Percentiles rank a stretch among this genome's conserved stretches.
These are phyloP conservation scores for Saccostrea echinata DNA, from an alignment of 1,140 invertebrate genomes.

Conservation along the genomic window DNA sequence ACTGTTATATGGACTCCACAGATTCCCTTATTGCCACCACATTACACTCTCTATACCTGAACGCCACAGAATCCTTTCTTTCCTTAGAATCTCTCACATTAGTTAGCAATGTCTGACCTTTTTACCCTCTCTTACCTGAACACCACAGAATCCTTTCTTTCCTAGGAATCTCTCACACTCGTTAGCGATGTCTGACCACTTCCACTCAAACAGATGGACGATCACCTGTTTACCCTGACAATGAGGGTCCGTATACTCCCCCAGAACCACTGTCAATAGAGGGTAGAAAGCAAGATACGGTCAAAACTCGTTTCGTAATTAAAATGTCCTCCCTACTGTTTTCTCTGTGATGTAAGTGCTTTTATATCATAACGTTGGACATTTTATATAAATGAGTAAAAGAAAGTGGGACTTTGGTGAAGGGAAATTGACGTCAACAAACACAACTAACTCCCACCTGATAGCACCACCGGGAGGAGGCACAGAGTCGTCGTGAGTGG, in stretches of 20 bases:
- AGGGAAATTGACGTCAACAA: too few species aligned
- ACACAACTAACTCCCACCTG: neutral
- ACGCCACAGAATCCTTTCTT: neutral
- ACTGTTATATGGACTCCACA: too few species aligned
- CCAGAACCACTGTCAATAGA: neutral
- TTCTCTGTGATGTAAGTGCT: too few species aligned
- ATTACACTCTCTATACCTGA: neutral
- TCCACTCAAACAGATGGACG: conserved; percentile 78
- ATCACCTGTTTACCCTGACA: conserved; percentile 82
- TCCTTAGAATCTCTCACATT: too few species aligned
- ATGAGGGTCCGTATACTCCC: conserved; percentile 71
- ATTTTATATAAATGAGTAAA: too few species aligned
- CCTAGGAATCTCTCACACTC: conserved; percentile 90
- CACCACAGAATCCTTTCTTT: neutral
- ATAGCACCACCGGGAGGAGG: neutral
- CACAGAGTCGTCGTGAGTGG: neutral
- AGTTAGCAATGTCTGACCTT: too few species aligned
- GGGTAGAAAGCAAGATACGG: neutral
- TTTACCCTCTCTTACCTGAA: neutral
- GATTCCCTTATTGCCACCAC: neutral
- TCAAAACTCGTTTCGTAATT: neutral
- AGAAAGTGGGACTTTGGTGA: too few species aligned
- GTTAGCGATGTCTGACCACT: conserved; percentile 84
- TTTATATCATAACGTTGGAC: too few species aligned
- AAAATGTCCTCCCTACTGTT: too few species aligned